Base-by-base conservation (phyloP, 30 jellyfish, hydroid and myxozoan genomes). In the Aurelia aurita complex sp. Pacific region DNA sequence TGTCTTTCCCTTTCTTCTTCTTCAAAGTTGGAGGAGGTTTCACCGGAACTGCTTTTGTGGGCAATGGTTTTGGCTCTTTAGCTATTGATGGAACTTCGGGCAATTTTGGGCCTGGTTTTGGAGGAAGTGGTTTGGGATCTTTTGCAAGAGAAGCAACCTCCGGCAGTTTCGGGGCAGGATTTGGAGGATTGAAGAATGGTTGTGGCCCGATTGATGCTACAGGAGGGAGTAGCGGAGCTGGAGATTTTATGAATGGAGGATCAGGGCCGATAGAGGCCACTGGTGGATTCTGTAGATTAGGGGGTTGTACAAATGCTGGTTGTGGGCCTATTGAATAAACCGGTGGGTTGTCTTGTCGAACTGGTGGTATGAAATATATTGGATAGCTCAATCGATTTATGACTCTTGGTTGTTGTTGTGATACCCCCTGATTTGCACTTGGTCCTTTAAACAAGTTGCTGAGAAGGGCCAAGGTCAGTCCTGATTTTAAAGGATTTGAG, bases 311-410 rank as follows among this genome's bases (percentile, higher is more conserved):
- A 59, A 51, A 88, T 10, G 97, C 83, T 5, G 97, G 97, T n/a
- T 88, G 83, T 50, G 97, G 92, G 19, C 97, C 97, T 72, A 88
- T 80, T 38, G 97, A 88, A 9, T 60, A 16, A 7, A 80, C 92
- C 33, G 91, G 77, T 17, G 97, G 89, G 4, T 54, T 50, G 23
- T 80, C 89, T n/a, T 65, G 78, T 46, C 14, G 57, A 2, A 38
- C 82, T 17, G 76, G 90, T 14, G 96, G 96, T 4, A 79, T 65
- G 71, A 75, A 79, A 64, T 87, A 87, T 29, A 87, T 82, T 10
- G 96, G 96, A 57, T 79, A 72, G 10, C 86, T 83, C 16, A 79
- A 64, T 7, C 85, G 87, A 62, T 75, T 79, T 12, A 38, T 69
- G 52, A 87, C 79, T 23, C 65, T 87, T 13, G 95, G 85, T 35